Evolutionary conservation across 2,797 vertebrate species (phyloP).

Genomic region (Cetoscarus ocellatus): DNA sequence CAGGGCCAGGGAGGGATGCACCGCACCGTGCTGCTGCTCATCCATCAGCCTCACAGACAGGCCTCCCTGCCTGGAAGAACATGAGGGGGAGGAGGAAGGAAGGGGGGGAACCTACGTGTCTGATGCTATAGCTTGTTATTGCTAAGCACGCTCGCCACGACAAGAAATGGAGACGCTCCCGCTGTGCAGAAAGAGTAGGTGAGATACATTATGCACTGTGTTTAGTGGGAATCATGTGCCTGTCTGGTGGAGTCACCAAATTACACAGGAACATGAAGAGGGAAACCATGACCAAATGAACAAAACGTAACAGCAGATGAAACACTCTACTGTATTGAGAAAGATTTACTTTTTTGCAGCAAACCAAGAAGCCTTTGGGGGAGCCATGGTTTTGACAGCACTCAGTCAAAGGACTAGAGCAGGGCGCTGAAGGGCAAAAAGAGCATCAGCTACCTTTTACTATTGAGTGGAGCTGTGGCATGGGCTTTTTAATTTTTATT

Average conservation of each 20-base stretch:
- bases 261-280: background rate
- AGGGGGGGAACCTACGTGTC: slow-evolving; percentile 44
- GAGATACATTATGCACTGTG: slow-evolving; percentile 15
- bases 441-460: too few relatives aligned
- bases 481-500: too few relatives aligned
- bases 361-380: background rate
- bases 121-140: slow-evolving; percentile 58
- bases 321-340: too few relatives aligned
- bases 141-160: slow-evolving; percentile 56
- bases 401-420: too few relatives aligned
- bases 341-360: background rate
- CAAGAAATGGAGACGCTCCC: slow-evolving; percentile 42
- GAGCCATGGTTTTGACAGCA: too few relatives aligned
- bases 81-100: slow-evolving; percentile 52
- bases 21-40: slow-evolving; percentile 63
- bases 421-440: too few relatives aligned
- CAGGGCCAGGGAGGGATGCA: slow-evolving; percentile 63
- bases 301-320: background rate
- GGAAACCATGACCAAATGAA: background rate
- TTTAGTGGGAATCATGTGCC: slow-evolving; percentile 20
- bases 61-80: slow-evolving; percentile 71
- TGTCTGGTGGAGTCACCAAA: background rate
- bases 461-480: too few relatives aligned
- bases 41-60: slow-evolving; percentile 76
- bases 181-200: slow-evolving; percentile 34